phyloP scores from a whole-genome alignment of 2,888 invertebrate species.

The Octonoba sinensis region DNA sequence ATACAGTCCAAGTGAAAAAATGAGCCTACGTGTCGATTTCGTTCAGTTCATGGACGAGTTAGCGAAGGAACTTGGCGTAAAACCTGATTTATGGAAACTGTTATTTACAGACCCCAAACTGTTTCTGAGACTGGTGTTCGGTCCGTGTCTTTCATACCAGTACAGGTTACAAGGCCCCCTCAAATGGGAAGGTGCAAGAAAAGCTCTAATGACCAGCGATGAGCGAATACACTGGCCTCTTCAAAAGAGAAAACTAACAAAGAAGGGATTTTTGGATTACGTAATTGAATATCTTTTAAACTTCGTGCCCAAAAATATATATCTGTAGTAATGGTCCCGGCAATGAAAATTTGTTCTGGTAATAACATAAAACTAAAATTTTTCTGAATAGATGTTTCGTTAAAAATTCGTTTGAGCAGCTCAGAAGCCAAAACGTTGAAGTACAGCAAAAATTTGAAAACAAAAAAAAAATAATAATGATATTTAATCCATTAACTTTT shows the following conservation, averaged over 20 bases:
- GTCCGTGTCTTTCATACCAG: constrained; percentile 70
- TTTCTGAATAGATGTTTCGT: no score
- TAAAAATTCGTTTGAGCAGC: no score
- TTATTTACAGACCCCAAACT: constrained; percentile 67
- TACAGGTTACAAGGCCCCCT: constrained; percentile 71
- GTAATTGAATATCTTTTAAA: background rate
- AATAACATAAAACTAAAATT: no score
- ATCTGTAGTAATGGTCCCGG: no score
- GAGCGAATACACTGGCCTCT: constrained; percentile 55
- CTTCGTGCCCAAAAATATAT: background rate
- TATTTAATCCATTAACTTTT: no score
- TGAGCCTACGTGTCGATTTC: constrained; percentile 65
- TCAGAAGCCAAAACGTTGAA: no score
- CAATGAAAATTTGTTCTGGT: no score
- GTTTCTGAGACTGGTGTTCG: constrained; percentile 68
- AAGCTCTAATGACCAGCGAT: constrained; percentile 70
- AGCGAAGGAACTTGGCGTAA: constrained; percentile 71
- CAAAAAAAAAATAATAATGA: no score
- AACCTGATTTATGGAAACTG: constrained; percentile 70
- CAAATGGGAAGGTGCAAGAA: constrained; percentile 72
- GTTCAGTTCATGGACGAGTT: constrained; percentile 72
- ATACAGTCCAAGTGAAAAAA: constrained; percentile 22
- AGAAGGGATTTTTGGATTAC: background rate
- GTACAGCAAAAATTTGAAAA: no score
- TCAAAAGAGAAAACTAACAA: background rate